Percentiles rank a stretch among this genome's conserved stretches.
Evolutionary conservation across 2,113 vertebrate genomes (phyloP).

Genomic region (Mola mola): DNA sequence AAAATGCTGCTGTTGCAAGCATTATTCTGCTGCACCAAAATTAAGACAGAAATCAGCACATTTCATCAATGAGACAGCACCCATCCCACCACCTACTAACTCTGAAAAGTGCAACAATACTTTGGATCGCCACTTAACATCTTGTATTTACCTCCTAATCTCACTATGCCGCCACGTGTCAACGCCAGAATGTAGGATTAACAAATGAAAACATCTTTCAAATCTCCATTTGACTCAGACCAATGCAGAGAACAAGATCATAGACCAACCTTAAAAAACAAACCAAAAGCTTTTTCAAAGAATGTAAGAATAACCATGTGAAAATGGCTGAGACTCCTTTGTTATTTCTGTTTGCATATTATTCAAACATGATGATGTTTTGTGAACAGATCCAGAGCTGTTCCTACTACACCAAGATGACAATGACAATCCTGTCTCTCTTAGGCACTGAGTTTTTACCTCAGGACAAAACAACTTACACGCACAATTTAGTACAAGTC

Average conservation of each 20-base stretch:
- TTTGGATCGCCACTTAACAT: conserved; percentile 64
- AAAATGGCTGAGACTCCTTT: conserved; percentile 79
- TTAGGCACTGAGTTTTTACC: conserved; percentile 41
- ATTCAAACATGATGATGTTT: conserved; percentile 57
- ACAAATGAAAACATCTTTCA: conserved; percentile 41
- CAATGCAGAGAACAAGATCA: conserved; percentile 34
- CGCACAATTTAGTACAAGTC: conserved; percentile 48
- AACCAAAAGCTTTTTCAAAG: conserved; percentile 33
- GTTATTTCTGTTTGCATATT: conserved; percentile 78
- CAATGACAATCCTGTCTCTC: conserved; percentile 28
- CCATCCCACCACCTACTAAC: conserved; percentile 17
- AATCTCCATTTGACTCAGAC: conserved; percentile 24
- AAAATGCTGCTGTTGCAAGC: conserved; percentile 8
- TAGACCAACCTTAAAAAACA: conserved; percentile 18
- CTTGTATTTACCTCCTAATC: conserved; percentile 1
- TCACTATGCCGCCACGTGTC: conserved; percentile 9
- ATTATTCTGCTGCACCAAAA: conserved; percentile 11
- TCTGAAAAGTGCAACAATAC: conserved; percentile 73
- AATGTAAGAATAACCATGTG: conserved; percentile 65
- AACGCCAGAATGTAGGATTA: conserved; percentile 25
- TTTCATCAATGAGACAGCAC: conserved; percentile 21
- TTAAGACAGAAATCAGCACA: conserved; percentile 40
- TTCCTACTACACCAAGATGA: conserved; percentile 53
- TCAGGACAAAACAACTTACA: conserved; percentile 55
- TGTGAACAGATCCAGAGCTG: conserved; percentile 52